Evolutionary conservation across 2,797 vertebrate genomes (phyloP), one percentile per base, ranked within the genome.

Genomic region (Salmo trutta): DNA sequence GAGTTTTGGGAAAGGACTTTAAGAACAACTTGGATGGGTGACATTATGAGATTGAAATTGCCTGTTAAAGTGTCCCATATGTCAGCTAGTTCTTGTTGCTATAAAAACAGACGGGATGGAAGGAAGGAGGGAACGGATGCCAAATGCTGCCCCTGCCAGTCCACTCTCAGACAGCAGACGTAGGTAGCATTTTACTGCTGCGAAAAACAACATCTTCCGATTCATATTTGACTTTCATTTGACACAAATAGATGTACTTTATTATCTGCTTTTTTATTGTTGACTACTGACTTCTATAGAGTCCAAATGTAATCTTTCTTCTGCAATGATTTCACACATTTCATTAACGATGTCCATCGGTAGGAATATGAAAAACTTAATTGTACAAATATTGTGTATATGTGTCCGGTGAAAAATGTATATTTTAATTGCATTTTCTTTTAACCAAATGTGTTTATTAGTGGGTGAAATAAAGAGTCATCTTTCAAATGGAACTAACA

Each of bases 401-500:
- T 83, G 92, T 91, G 92, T 96, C 92, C 94, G 91, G 93, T 94
- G 94, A 95, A 95, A 95, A 93, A 94, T 90, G 0, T 90, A 84
- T 91, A 89, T 93, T 89, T 93, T 92, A 87, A 88, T 87, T 85
- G 86, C 75, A 71, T 88, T 79, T 86, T 81, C 88, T 82, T 75
- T 47, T 77, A 71, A 56, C 82, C 91, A 91, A 93, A 94, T 93
- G 91, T 93, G 89, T 92, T 91, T 93, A 92, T 93, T 92, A 93
- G 41, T 90, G 93, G 93, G 93, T 85, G 95, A 95, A 47, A 96
- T 95, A 95, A 95, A 95, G 94, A 96, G 96, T 96, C 96, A 96
- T 96, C 96, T 96, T 96, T 96, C 94, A 94, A 96, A 96, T 94
- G 92, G 92, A 91, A 93, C 93, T 96, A 95, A 93, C 95, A 96